Evolutionary conservation across 2,888 invertebrate species (phyloP), one percentile per base, ranked within the genome.

Genomic region (Cheilosia pagana): DNA sequence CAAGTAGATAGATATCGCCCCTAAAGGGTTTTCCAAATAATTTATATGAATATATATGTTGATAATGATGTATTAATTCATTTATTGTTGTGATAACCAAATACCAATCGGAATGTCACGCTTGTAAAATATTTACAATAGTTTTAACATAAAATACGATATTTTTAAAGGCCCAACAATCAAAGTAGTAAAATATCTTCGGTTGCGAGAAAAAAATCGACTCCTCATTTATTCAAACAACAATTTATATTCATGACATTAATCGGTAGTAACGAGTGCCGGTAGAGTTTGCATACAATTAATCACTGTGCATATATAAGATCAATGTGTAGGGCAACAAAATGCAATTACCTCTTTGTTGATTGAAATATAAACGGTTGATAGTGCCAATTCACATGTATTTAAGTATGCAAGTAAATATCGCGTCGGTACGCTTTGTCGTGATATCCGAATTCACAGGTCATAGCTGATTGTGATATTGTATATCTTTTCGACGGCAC

Each of bases 361-460:
- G 65, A 67, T 25, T 39, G 35, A 67, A 39, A 67, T 39, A 41
- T 52, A 65, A 52, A 52, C 65, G 65, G 14, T 67, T 53, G 19
- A 41, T 23, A 8, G 23, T n/a, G 25, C 1, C 19, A 39, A 52
- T 52, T 52, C 41, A 35, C 16, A 19, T 23, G 14, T 63, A 35
- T 8, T 2, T 12, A 48, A 8, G 4, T 21, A 21, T 3, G 2
- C 3, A 12, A 19, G 19, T 19, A 8, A 12, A 48, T 2, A n/a
- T n/a, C n/a, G n/a, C n/a, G 12, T 50, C 35, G 14, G 19, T 50
- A 21, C 4, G n/a, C 10, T 21, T 8, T 19, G 8, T 35, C 19
- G 21, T 63, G 23, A 50, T 63, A 35, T 35, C 21, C 48, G 21
- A 63, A 50, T 50, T 48, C 8, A 50, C 48, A 35, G 63, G 19